phyloP scores from a whole-genome alignment of 2,888 invertebrate genomes.

The Orgyia antiqua region DNA sequence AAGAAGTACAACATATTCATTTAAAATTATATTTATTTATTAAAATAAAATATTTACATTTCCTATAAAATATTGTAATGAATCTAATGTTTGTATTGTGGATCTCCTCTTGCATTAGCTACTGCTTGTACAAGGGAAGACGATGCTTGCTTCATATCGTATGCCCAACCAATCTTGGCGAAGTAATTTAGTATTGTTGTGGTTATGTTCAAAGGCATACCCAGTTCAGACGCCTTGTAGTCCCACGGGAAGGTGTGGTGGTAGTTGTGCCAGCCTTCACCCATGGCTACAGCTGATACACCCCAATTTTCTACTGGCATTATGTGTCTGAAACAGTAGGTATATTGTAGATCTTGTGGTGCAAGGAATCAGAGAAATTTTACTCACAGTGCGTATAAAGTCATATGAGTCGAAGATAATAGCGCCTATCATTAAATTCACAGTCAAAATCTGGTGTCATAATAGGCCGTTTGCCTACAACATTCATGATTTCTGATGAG shows the following conservation, averaged over 20 bases:
- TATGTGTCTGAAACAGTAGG: conserved; percentile 77
- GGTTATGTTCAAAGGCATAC: conserved; percentile 83
- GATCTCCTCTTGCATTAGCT: conserved; percentile 73
- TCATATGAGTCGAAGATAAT: too few species aligned
- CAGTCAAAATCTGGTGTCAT: too few species aligned
- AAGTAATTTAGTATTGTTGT: conserved; percentile 84
- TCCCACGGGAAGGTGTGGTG: conserved; percentile 97
- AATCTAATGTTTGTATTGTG: conserved; percentile 8
- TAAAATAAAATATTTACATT: too few species aligned
- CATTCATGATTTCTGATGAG: too few species aligned
- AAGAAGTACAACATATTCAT: too few species aligned
- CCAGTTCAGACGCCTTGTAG: conserved; percentile 93
- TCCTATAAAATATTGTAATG: too few species aligned
- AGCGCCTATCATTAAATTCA: too few species aligned
- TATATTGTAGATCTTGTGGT: too few species aligned
- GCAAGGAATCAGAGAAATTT: too few species aligned
- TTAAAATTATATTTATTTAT: too few species aligned
- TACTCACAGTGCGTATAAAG: too few species aligned
- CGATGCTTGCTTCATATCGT: conserved; percentile 84
- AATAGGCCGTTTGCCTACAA: too few species aligned
- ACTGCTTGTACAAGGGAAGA: conserved; percentile 69
- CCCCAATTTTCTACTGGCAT: conserved; percentile 87
- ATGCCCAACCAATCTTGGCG: conserved; percentile 86
- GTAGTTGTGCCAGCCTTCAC: conserved; percentile 97
- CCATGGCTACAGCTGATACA: conserved; percentile 85